Conservation (phyloP, 2,797 vertebrate species). For the Poeciliopsis turneri region DNA sequence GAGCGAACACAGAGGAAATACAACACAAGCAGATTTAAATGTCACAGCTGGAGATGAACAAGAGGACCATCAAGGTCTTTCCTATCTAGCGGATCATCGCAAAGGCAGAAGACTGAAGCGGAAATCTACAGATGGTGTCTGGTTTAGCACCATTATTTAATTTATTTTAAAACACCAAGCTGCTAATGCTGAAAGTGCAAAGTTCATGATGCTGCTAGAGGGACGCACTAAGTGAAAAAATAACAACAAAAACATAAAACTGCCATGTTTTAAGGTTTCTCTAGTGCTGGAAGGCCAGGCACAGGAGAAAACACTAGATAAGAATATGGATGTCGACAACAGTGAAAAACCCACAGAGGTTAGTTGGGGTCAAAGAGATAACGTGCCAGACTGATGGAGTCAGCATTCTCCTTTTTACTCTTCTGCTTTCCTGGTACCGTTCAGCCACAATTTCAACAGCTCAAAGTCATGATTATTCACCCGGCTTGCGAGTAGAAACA, state of each 20-base stretch:
- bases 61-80: conserved; percentile 18
- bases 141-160: conserved; percentile 10
- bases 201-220: conserved; percentile 6
- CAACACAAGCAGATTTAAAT: conserved; percentile 48
- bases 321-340: conserved; percentile 54
- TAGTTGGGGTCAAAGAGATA: conserved; percentile 69
- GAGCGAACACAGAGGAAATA: conserved; percentile 41
- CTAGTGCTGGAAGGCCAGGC: conserved; percentile 26
- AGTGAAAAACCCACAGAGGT: conserved; percentile 48
- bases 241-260: neutral
- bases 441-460: conserved; percentile 25
- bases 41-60: conserved; percentile 34
- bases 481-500: conserved; percentile 26
- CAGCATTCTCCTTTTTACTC: conserved; percentile 52
- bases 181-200: neutral
- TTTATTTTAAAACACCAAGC: neutral
- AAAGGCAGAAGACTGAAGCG: conserved; percentile 25
- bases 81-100: conserved; percentile 23
- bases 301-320: conserved; percentile 47
- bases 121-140: conserved; percentile 8
- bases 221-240: conserved; percentile 12
- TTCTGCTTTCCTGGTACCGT: conserved; percentile 30
- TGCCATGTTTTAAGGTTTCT: conserved; percentile 24
- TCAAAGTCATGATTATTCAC: conserved; percentile 39
- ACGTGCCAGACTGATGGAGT: conserved; percentile 42